phyloP scores from a whole-genome alignment of 2,888 invertebrate genomes.

The Micoletzkya japonica region DNA sequence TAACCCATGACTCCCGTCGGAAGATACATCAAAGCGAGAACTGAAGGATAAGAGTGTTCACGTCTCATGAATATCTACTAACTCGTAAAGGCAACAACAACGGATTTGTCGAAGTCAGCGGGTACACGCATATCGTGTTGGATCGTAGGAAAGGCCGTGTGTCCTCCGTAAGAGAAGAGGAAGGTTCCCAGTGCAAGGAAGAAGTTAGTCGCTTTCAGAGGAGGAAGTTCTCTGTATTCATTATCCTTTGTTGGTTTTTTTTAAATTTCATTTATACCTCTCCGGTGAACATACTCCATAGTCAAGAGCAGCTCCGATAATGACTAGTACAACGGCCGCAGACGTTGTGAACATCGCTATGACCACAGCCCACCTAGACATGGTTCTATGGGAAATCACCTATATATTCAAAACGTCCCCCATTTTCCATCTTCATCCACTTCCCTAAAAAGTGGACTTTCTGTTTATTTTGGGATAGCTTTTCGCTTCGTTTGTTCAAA shows the following conservation, averaged over 20 bases:
- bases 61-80: conserved; percentile 15
- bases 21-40: conserved; percentile 54
- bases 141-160: conserved; percentile 59
- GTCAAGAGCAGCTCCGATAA: conserved; percentile 54
- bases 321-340: conserved; percentile 56
- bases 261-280: conserved; percentile 22
- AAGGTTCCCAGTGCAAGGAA: conserved; percentile 61
- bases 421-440: too few species aligned
- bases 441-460: neutral
- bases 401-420: neutral
- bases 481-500: neutral
- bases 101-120: conserved; percentile 53
- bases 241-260: neutral
- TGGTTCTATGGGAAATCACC: conserved; percentile 21
- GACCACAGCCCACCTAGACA: conserved; percentile 58
- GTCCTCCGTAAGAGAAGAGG: conserved; percentile 59
- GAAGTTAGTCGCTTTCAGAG: conserved; percentile 17
- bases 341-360: conserved; percentile 61
- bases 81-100: conserved; percentile 54
- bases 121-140: conserved; percentile 62
- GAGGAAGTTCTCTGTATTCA: conserved; percentile 3
- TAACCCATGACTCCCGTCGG: conserved; percentile 56
- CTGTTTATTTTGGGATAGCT: neutral
- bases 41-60: conserved; percentile 32
- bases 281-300: conserved; percentile 39